Conservation (phyloP, 2,113 vertebrate genomes). For the Merops nubicus region DNA sequence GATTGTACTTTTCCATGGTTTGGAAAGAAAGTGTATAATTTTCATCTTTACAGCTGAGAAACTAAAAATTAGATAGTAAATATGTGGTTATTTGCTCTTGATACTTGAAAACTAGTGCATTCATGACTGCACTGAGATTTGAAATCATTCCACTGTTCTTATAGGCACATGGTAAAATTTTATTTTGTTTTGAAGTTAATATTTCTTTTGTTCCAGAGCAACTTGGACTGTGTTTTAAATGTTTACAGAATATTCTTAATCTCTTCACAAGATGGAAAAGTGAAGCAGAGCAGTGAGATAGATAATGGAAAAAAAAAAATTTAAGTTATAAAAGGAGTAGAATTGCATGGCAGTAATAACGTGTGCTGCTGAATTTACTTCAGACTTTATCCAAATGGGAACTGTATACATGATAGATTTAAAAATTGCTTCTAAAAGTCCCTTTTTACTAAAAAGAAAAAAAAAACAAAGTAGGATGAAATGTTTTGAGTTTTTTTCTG, state of each 20-base stretch:
- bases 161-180: neutral
- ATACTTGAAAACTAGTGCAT: neutral
- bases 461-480: neutral
- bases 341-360: neutral
- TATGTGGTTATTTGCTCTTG: neutral
- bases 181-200: neutral
- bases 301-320: neutral
- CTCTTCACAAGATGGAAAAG: neutral
- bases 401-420: neutral
- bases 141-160: neutral
- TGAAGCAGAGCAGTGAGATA: neutral
- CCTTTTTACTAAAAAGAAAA: neutral
- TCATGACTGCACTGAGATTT: neutral
- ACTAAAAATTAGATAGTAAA: neutral
- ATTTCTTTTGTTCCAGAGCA: neutral
- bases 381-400: neutral
- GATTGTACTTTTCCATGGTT: neutral
- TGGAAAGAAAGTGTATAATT: neutral
- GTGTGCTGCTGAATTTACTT: neutral
- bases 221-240: neutral
- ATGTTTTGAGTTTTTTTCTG: neutral
- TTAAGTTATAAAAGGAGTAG: neutral
- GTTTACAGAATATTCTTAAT: neutral
- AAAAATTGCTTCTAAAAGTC: neutral
- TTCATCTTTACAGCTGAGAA: neutral